These are phyloP conservation scores for Leptatherina wallacei DNA, from an alignment of 2,797 vertebrate species.

Conservation along the genomic window DNA sequence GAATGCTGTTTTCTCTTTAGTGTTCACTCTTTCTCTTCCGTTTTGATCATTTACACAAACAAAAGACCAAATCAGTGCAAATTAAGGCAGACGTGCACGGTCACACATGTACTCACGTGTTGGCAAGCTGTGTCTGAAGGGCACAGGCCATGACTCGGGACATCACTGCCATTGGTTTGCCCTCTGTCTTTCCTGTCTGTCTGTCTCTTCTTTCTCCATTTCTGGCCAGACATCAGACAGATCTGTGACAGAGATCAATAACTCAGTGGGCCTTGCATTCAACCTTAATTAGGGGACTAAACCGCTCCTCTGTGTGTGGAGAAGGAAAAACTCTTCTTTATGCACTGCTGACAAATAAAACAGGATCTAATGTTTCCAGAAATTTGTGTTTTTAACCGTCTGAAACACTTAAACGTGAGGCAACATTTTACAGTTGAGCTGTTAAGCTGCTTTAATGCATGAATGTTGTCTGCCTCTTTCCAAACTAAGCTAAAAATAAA, in stretches of 20 bases:
- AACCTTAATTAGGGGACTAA: constrained; percentile 86
- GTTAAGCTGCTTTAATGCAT: background rate
- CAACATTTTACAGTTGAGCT: background rate
- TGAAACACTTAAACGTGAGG: background rate
- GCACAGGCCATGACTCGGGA: constrained; percentile 72
- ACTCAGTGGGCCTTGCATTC: constrained; percentile 86
- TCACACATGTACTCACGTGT: constrained; percentile 41
- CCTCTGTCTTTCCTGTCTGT: constrained; percentile 22
- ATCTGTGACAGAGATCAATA: constrained; percentile 87
- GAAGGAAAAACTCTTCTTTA: constrained; percentile 74
- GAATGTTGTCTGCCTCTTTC: background rate
- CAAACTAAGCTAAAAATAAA: constrained; percentile 10
- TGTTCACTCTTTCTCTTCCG: constrained; percentile 29
- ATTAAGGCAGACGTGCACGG: constrained; percentile 42
- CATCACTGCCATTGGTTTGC: constrained; percentile 52
- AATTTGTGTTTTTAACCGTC: background rate
- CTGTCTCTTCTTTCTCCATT: constrained; percentile 44
- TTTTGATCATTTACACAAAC: constrained; percentile 68
- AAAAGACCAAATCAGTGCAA: constrained; percentile 54
- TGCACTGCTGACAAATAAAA: constrained; percentile 83
- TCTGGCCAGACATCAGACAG: constrained; percentile 80
- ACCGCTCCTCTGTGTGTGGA: constrained; percentile 79
- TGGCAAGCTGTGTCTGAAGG: constrained; percentile 62
- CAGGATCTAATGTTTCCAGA: background rate
- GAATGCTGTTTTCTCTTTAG: constrained; percentile 59